phyloP scores from a whole-genome alignment of 2,888 invertebrate genomes.

The Alentia gelatinosa region DNA sequence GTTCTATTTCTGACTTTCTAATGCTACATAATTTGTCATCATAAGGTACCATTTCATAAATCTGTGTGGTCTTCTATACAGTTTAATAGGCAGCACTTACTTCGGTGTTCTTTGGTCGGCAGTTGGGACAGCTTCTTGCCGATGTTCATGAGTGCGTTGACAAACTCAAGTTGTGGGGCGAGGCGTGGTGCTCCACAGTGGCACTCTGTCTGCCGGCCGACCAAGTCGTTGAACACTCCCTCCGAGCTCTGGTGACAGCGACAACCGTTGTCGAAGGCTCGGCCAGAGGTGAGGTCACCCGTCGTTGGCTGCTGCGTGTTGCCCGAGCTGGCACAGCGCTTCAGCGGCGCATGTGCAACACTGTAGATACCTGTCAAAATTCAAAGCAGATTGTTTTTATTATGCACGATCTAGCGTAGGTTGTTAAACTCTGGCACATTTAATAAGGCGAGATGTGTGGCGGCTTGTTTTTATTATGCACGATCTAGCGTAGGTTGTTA shows the following conservation, averaged over 20 bases:
- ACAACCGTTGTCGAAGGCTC: slow-evolving; percentile 98
- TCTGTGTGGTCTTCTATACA: too few species aligned
- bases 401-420: too few species aligned
- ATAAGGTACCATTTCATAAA: too few species aligned
- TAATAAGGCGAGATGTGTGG: too few species aligned
- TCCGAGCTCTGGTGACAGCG: slow-evolving; percentile 87
- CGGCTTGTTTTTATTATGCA: too few species aligned
- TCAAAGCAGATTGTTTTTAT: too few species aligned
- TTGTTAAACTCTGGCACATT: too few species aligned
- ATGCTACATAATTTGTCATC: too few species aligned
- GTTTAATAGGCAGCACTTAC: too few species aligned
- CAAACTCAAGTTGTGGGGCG: slow-evolving; percentile 91
- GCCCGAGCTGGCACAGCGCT: slow-evolving; percentile 70
- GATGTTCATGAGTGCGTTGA: slow-evolving; percentile 92
- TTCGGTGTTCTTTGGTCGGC: slow-evolving; percentile 94
- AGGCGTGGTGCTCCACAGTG: slow-evolving; percentile 89
- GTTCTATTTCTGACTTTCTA: slow-evolving; percentile 93
- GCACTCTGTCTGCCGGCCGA: slow-evolving; percentile 88
- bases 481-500: too few species aligned
- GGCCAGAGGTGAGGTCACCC: slow-evolving; percentile 92
- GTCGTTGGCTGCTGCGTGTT: slow-evolving; percentile 61
- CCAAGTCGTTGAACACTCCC: slow-evolving; percentile 88
- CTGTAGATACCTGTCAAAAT: slow-evolving; percentile 50
- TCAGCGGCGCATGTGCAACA: slow-evolving; percentile 60
- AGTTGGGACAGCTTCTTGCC: slow-evolving; percentile 91